Evolutionary conservation across 1,140 invertebrate genomes (phyloP).

Genomic region (Neodiprion virginianus): DNA sequence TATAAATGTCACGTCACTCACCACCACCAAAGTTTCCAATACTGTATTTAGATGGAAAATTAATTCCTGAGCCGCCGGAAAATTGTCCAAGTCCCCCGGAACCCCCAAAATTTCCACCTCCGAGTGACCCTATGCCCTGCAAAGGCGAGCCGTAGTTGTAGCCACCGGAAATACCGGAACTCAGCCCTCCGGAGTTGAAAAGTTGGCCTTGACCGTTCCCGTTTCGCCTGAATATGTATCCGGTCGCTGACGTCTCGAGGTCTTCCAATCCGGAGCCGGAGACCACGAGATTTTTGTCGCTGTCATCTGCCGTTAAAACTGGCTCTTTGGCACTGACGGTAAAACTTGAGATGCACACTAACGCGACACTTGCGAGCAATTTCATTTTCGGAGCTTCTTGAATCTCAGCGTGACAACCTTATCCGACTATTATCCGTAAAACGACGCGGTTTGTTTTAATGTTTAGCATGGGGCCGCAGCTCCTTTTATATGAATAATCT

Average conservation of each 20-base stretch:
- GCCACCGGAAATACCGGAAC: background rate
- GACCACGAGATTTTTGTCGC: background rate
- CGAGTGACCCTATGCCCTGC: background rate
- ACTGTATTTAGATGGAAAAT: conserved; percentile 33
- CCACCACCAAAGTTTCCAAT: conserved; percentile 19
- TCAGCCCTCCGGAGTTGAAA: background rate
- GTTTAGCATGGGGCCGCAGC: background rate
- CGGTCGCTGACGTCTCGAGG: conserved; percentile 31
- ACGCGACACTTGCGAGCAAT: background rate
- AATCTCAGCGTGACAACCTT: background rate
- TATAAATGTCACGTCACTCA: background rate
- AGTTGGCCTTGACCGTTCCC: conserved; percentile 1
- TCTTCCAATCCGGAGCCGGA: conserved; percentile 16
- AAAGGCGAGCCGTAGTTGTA: background rate
- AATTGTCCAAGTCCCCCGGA: conserved; percentile 15
- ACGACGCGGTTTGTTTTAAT: background rate
- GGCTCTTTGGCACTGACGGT: background rate
- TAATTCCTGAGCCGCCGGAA: conserved; percentile 27
- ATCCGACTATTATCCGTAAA: background rate
- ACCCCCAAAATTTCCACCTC: conserved; percentile 19
- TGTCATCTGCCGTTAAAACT: background rate
- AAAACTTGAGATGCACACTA: background rate
- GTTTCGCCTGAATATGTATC: conserved; percentile 29
- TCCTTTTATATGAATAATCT: conserved; percentile 10
- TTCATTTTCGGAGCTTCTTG: background rate